Evolutionary conservation across 2,888 invertebrate species (phyloP).

Genomic region (Machimus atricapillus): DNA sequence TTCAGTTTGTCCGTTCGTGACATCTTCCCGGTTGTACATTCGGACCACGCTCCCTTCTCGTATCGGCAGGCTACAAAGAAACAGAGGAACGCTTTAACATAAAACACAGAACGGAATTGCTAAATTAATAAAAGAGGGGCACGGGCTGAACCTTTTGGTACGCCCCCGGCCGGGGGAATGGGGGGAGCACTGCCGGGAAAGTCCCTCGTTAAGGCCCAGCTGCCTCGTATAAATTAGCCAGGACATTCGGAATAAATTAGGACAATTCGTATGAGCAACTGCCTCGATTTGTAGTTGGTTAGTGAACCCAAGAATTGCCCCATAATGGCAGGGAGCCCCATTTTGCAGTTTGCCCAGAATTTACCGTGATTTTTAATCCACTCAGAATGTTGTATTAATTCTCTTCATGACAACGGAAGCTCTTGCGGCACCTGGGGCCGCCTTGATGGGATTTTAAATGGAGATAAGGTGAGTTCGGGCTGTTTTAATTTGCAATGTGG

Average conservation of each 20-base stretch:
- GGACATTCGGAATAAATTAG: neutral
- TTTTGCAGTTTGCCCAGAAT: neutral
- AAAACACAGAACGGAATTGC: neutral
- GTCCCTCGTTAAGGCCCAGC: neutral
- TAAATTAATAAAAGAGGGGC: neutral
- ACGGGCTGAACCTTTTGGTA: neutral
- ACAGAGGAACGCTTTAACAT: neutral
- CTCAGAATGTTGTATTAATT: constrained; percentile 3
- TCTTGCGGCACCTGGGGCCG: neutral
- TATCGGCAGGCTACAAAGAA: constrained; percentile 77
- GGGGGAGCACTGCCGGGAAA: neutral
- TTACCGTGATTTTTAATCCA: neutral
- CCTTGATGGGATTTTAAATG: constrained; percentile 14
- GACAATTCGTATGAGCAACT: neutral
- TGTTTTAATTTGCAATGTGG: constrained; percentile 11
- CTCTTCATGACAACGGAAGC: neutral
- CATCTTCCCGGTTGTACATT: constrained; percentile 83
- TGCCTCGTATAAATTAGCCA: neutral
- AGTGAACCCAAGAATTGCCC: neutral
- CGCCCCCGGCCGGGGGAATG: neutral
- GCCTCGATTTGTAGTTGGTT: neutral
- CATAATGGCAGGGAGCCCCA: neutral
- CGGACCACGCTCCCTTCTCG: constrained; percentile 87
- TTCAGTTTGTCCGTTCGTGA: constrained; percentile 83
- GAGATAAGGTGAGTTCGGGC: constrained; percentile 3